Evolutionary conservation across 2,797 vertebrate species (phyloP).

Genomic region (Phataginus tricuspis): DNA sequence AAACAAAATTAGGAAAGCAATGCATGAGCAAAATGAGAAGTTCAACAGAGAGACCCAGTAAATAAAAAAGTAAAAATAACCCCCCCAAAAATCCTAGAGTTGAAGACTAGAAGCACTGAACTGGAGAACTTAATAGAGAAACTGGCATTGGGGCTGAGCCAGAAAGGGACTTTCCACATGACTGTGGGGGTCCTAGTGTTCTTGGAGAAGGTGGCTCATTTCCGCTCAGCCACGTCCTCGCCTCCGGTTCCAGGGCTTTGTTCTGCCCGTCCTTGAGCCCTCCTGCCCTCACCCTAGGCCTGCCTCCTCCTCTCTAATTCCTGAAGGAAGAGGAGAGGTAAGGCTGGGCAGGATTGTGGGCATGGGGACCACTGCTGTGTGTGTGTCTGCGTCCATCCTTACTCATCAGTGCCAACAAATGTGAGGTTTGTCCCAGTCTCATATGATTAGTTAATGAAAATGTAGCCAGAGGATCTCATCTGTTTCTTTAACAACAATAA

Average conservation of each 20-base stretch:
- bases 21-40: not conserved
- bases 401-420: not conserved
- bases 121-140: not conserved
- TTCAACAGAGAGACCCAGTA: not conserved
- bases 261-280: not conserved
- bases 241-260: accelerated
- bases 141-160: not conserved
- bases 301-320: not conserved
- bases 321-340: not conserved
- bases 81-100: not conserved
- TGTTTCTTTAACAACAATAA: not conserved
- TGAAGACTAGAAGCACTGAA: not conserved
- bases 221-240: not conserved
- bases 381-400: not conserved
- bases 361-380: accelerated
- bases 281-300: too few species aligned
- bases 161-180: not conserved
- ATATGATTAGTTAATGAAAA: too few species aligned
- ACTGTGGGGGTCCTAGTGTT: not conserved
- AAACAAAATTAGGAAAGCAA: not conserved
- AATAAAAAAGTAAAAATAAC: too few species aligned
- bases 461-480: too few species aligned
- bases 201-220: not conserved
- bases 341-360: not conserved
- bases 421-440: not conserved